Evolutionary conservation across 2,113 vertebrate species (phyloP), one percentile per base, ranked within the genome.

Genomic region (Bufo bufo): DNA sequence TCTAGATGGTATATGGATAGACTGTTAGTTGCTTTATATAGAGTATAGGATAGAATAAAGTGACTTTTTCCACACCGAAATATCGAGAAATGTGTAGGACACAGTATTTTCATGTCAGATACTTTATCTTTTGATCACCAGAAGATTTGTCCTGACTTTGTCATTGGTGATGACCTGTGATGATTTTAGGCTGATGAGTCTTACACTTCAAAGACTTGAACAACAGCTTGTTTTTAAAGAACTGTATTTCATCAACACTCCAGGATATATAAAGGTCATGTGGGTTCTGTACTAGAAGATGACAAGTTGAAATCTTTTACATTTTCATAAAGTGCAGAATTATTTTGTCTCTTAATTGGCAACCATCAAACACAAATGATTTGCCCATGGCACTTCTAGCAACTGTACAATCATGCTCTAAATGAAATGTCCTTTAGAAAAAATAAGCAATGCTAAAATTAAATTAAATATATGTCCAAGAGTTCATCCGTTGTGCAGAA

Each of bases 171-270:
- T 84, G 89, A 91, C 93, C 94, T 94, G 94, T 91, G 91, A 93
- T 93, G 94, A 93, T 90, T 95, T 95, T 92, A 87, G 92, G 71
- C 90, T 93, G 94, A 94, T 94, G 94, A 94, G 86, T 93, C 94
- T 95, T 95, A 90, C 94, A 94, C 92, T 93, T 96, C 95, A 96
- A 94, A 96, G 93, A 87, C 93, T 91, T 92, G 43, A 93, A 95
- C 93, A 91, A 92, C 91, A 91, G 91, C 91, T 90, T 94, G 90
- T 84, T 87, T 88, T 86, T 92, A 93, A 92, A 90, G 91, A 91
- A 89, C 91, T 86, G 13, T 90, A 90, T 90, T 91, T 94, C 93
- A 66, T 93, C 92, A 95, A 94, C 92, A 92, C 90, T 92, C 61
- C 89, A 90, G 92, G 93, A 94, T 94, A 92, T 93, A 90, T 92